Percentiles rank a stretch among this genome's conserved stretches.
These are phyloP conservation scores for Bugulina stolonifera DNA, from an alignment of 2,888 invertebrate species.

Conservation along the genomic window DNA sequence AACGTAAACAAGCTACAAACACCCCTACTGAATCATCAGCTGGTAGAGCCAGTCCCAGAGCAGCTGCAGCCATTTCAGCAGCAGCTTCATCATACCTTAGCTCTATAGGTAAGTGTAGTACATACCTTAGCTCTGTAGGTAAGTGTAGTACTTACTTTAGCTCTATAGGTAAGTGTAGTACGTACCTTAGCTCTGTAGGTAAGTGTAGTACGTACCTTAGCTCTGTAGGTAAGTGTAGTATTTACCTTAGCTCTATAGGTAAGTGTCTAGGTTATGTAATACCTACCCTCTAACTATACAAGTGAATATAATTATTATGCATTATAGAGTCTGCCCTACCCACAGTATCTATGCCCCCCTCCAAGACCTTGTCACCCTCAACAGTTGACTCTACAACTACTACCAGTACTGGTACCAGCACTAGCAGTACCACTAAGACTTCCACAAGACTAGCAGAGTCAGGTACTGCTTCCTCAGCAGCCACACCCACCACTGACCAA, in stretches of 20 bases:
- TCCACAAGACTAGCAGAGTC: neutral
- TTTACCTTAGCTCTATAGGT: neutral
- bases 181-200: neutral
- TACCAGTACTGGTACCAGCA: no score
- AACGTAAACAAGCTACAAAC: conserved; percentile 45
- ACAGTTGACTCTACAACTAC: no score
- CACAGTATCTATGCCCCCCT: neutral
- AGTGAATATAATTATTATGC: neutral
- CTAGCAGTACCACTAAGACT: neutral
- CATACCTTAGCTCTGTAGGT: neutral
- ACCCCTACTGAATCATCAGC: conserved; percentile 34
- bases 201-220: conserved; percentile 22
- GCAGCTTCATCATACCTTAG: conserved; percentile 24
- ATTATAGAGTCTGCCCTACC: neutral
- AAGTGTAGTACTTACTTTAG: neutral
- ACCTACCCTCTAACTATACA: neutral
- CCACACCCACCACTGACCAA: neutral
- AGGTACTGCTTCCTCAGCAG: neutral
- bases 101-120: neutral
- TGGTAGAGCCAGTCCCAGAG: neutral
- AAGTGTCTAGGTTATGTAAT: conserved; percentile 11
- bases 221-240: neutral
- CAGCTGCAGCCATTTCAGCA: neutral
- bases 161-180: neutral
- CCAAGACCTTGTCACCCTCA: no score